A percentile compares a stretch with the other conserved stretches of the same genome.
phyloP scores from a whole-genome alignment of 2,113 vertebrate genomes.

The Cyprinodon brontotheroides region DNA sequence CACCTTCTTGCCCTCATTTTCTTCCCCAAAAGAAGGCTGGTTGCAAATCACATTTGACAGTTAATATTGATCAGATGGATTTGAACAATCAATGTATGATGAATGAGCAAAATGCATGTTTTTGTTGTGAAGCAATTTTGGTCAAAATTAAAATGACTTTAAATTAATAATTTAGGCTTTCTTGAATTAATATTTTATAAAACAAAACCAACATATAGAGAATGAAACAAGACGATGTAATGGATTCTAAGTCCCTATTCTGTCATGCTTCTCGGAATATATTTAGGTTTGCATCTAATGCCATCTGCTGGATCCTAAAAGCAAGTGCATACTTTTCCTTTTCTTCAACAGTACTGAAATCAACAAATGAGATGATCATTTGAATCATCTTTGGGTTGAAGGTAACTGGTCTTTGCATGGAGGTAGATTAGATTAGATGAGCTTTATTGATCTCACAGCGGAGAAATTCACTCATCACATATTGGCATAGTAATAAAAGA shows the following conservation, averaged over 20 bases:
- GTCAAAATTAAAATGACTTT: no score
- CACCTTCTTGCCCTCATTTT: background rate
- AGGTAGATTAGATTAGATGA: no score
- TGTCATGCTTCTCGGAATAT: no score
- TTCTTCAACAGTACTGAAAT: background rate
- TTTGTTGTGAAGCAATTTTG: background rate
- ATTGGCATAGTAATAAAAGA: no score
- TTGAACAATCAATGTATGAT: slow-evolving; percentile 55
- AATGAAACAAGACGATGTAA: slow-evolving; percentile 12
- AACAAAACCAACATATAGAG: background rate
- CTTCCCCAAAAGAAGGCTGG: slow-evolving; percentile 28
- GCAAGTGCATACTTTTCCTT: slow-evolving; percentile 15
- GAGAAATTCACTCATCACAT: no score
- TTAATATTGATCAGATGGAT: slow-evolving; percentile 55
- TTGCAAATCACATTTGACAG: slow-evolving; percentile 66
- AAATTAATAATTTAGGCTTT: background rate
- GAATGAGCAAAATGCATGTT: slow-evolving; percentile 41
- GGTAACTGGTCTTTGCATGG: no score
- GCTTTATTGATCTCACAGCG: no score
- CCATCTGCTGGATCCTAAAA: slow-evolving; percentile 43
- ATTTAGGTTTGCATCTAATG: slow-evolving; percentile 23
- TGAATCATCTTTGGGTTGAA: no score
- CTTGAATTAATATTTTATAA: background rate
- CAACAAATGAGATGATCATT: no score
- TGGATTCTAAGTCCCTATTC: background rate